Base-by-base conservation (phyloP, 1,140 invertebrate genomes). In the Diachasma alloeum region DNA sequence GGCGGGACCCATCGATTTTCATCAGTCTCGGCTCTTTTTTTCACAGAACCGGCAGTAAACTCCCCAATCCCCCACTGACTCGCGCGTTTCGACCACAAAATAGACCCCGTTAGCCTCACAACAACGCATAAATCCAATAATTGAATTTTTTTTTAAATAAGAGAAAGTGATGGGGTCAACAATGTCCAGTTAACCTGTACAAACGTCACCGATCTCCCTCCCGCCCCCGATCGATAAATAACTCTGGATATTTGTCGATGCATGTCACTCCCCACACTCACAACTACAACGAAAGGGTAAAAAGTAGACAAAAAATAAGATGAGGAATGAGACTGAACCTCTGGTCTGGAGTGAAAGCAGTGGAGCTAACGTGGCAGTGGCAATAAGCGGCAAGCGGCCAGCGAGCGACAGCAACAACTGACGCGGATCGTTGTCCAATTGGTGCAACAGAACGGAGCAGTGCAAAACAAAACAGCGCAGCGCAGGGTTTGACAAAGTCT, bases 1-100 rank as follows among this genome's bases (percentile, higher is more conserved):
- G 70, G 75, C 74, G 74, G 36, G n/a, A 48, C 59, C 68, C 44
- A 44, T 59, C 46, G 39, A 75, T 46, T 53, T 70, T 15, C 44
- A 72, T 22, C 39, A 70, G n/a, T 70, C 39, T 17, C 13, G 13
- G 4, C 1, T 42, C 4, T 15, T 53, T 19, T n/a, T 17, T 3
- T 15, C 48, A 13, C 48, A n/a, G 9, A 53, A 19, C n/a, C 48
- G 13, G 13, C 48, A 15, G 2, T 17, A 53, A 53, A 15, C 6
- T 17, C 48, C 6, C 48, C n/a, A 56, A 56, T 56, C n/a, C 48
- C 6, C 6, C 31, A 2, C 31, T 31, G 31, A 31, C 6, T 31
- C 2, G 2, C 31, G 6, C 6, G 2, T 31, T 31, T 31, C 2
- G 6, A 31, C 31, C 2, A 2, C 31, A 31, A 6, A 31, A 3